Conservation (phyloP, 2,888 invertebrate genomes). For the Machimus rusticus region DNA sequence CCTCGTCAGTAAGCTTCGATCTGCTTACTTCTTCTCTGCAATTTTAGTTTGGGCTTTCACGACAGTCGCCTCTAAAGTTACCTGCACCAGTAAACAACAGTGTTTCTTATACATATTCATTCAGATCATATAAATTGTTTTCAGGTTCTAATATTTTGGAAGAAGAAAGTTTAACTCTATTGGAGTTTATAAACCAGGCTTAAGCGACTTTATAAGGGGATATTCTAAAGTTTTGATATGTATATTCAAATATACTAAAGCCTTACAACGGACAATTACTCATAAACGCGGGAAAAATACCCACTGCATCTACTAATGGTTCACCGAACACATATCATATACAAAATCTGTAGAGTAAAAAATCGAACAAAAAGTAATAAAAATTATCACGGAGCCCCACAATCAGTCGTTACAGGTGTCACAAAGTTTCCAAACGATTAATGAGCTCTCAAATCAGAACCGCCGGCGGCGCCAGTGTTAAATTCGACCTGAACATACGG, state of each 20-base stretch:
- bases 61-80: conserved; percentile 3
- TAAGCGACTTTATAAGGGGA: too few species aligned
- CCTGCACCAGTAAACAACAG: not conserved
- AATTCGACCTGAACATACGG: not conserved
- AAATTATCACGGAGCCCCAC: not conserved
- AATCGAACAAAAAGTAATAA: too few species aligned
- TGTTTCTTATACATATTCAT: not conserved
- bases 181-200: too few species aligned
- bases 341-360: not conserved
- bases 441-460: not conserved
- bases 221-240: not conserved
- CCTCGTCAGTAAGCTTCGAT: not conserved
- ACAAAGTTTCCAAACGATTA: not conserved
- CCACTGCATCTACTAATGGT: not conserved
- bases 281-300: not conserved
- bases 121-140: too few species aligned
- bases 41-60: conserved; percentile 15
- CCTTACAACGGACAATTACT: not conserved
- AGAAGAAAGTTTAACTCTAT: not conserved
- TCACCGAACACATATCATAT: not conserved
- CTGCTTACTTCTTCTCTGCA: not conserved
- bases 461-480: not conserved
- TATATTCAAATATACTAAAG: not conserved
- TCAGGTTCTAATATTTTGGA: not conserved
- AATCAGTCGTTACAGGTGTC: not conserved